Conservation (phyloP, 1,140 invertebrate species). For the Musca domestica region DNA sequence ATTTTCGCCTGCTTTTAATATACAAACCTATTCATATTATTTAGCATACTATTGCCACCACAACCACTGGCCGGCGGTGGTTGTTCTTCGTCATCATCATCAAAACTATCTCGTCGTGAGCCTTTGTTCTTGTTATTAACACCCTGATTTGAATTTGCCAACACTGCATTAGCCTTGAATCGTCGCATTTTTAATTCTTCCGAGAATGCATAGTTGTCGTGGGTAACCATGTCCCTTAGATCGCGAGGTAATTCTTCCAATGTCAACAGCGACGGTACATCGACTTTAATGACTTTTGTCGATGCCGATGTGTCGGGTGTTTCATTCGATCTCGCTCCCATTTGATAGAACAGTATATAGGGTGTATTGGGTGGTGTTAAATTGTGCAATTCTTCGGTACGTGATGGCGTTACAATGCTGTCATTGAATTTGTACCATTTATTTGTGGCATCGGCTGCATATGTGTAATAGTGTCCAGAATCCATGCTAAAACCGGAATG, state of each 20-base stretch:
- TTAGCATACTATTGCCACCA: conserved; percentile 44
- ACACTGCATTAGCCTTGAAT: conserved; percentile 28
- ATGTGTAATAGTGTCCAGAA: conserved; percentile 84
- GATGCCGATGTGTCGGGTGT: conserved; percentile 24
- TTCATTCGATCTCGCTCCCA: conserved; percentile 45
- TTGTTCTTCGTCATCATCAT: conserved; percentile 40
- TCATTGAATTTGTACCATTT: conserved; percentile 86
- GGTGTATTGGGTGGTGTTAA: conserved; percentile 73
- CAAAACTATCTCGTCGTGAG: conserved; percentile 32
- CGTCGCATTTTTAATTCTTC: conserved; percentile 40
- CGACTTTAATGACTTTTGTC: conserved; percentile 36
- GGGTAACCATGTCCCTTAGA: conserved; percentile 42
- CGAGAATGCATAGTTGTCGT: conserved; percentile 43
- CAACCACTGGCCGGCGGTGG: conserved; percentile 46
- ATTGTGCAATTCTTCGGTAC: conserved; percentile 62
- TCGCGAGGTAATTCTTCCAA: conserved; percentile 43
- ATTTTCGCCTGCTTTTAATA: conserved; percentile 23
- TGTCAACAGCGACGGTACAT: conserved; percentile 32
- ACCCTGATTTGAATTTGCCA: conserved; percentile 27
- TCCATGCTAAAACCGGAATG: conserved; percentile 80
- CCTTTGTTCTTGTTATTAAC: conserved; percentile 25
- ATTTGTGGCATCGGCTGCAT: conserved; percentile 67
- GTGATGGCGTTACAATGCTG: conserved; percentile 63
- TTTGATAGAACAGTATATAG: conserved; percentile 76
- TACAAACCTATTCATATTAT: conserved; percentile 50